Evolutionary conservation across 2,888 invertebrate genomes (phyloP), one percentile per base, ranked within the genome.

Genomic region (Campaea margaritaria): DNA sequence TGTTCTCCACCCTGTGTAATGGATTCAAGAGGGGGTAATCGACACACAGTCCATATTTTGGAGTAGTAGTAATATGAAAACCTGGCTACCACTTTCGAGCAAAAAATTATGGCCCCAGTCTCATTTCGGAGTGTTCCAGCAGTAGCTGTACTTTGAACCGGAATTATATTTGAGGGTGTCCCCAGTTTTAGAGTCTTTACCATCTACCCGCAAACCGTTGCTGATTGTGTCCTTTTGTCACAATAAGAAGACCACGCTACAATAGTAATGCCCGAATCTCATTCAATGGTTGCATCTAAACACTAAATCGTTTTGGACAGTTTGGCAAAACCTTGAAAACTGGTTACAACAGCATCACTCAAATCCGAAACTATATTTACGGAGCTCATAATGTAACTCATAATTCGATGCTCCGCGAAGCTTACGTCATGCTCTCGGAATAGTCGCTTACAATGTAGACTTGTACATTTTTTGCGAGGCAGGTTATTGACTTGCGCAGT

Each of bases 351-450:
- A 59, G 63, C 69, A 68, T 69, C 39, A 61, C 62, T 61, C 67
- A 59, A 60, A 64, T 60, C 66, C 62, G 72, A 73, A 73, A 73
- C 69, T 70, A 71, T 64, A 71, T 64, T 72, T 70, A 74, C 71
- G 69, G 71, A 67, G 70, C 69, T 65, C 67, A 71, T 72, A 78
- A 76, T 79, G 74, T 72, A 75, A 75, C 70, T 73, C 76, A 74
- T 81, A 76, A 79, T 79, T 77, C 67, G 68, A 73, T 72, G 71
- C 72, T 74, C 65, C 67, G 52, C 73, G 70, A 71, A 49, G 73
- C 81, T 87, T 87, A 81, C 89, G 87, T 92, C 92, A 92, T 81
- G 76, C 69, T 75, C 82, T 81, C 70, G 79, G 82, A 89, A 91
- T 89, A 91, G 85, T 78, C 73, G 76, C 82, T 85, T 85, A 88